Conservation (phyloP, 2,797 vertebrate species). For the Sebastes trivittatus region DNA sequence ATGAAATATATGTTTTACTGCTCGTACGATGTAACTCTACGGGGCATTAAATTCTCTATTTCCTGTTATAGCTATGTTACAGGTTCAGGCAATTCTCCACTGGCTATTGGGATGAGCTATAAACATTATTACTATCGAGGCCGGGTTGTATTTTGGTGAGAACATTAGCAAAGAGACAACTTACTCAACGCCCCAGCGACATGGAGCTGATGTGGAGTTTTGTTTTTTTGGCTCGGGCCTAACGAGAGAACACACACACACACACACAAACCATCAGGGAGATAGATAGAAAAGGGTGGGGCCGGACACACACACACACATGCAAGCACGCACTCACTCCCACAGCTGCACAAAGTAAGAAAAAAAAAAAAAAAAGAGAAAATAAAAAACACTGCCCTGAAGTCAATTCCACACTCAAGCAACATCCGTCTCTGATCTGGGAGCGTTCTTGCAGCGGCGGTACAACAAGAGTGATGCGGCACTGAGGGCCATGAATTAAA, state of each 20-base stretch:
- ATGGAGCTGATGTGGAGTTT: conserved; percentile 23
- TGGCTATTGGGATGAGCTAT: conserved; percentile 62
- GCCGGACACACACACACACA: conserved; percentile 16
- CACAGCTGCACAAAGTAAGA: conserved; percentile 17
- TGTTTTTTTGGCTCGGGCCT: conserved; percentile 9
- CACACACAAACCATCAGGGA: conserved; percentile 24
- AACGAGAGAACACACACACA: conserved; percentile 25
- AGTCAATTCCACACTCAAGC: conserved; percentile 73
- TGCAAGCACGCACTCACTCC: background rate
- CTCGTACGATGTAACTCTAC: conserved; percentile 42
- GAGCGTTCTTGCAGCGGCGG: conserved; percentile 55
- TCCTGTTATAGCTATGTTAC: conserved; percentile 64
- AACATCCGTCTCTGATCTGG: conserved; percentile 73
- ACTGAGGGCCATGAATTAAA: conserved; percentile 77
- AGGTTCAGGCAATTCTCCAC: conserved; percentile 62
- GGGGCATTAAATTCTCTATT: conserved; percentile 66
- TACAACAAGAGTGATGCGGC: conserved; percentile 77
- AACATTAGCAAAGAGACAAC: conserved; percentile 62
- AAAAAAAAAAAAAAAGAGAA: conserved; percentile 9
- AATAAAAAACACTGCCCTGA: conserved; percentile 61
- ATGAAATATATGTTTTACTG: conserved; percentile 57
- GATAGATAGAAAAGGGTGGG: conserved; percentile 39
- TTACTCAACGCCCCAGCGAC: conserved; percentile 48
- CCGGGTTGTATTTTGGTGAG: conserved; percentile 58
- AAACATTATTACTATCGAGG: conserved; percentile 71